A percentile compares a stretch with the other conserved stretches of the same genome.
Conservation (phyloP, 2,113 vertebrate species). For the Azemiops feae region DNA sequence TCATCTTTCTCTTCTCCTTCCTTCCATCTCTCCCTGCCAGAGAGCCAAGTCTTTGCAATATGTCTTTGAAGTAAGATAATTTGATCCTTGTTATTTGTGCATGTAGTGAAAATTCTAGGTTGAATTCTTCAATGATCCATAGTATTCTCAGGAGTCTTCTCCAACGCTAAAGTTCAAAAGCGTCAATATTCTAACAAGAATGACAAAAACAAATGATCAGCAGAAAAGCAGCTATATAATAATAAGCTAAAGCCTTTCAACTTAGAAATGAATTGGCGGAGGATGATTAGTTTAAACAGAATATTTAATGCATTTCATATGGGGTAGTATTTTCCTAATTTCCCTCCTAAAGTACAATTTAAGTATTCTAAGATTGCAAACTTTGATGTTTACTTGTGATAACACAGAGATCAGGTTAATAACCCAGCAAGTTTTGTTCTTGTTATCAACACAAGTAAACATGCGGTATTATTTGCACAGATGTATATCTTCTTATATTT, state of each 20-base stretch:
- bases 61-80: not conserved
- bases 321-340: not conserved
- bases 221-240: not conserved
- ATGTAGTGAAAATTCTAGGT: not conserved
- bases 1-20: not conserved
- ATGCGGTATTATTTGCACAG: not conserved
- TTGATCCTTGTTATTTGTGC: not conserved
- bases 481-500: conserved; percentile 26
- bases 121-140: not conserved
- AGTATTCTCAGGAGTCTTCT: not conserved
- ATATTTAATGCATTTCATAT: not conserved
- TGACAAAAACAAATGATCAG: not conserved
- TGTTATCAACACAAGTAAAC: not conserved
- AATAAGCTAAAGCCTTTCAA: not conserved
- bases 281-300: not conserved
- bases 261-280: not conserved
- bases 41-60: not conserved
- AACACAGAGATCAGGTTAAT: conserved; percentile 11
- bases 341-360: not conserved
- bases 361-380: not conserved
- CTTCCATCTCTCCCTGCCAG: not conserved
- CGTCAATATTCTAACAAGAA: not conserved
- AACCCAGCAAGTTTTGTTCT: not conserved
- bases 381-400: not conserved
- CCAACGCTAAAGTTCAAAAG: not conserved